Evolutionary conservation across 2,888 invertebrate species (phyloP).

Genomic region (Elysia crispata): DNA sequence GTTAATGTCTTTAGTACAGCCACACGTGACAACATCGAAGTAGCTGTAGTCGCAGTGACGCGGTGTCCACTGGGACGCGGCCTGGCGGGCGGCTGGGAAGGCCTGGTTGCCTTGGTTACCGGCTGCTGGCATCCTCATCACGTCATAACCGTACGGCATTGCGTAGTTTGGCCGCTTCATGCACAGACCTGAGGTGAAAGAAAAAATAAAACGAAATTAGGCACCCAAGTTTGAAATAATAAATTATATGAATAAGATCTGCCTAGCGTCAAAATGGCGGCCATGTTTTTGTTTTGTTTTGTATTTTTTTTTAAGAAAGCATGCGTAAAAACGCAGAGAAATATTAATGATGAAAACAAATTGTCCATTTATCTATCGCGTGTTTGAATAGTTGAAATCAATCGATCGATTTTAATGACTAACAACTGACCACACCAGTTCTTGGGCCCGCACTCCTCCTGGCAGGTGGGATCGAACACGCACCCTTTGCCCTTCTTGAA

Average conservation of each 20-base stretch:
- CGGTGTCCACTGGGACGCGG: slow-evolving; percentile 22
- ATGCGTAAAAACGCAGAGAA: not conserved
- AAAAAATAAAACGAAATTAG: not conserved
- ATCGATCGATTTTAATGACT: too few species aligned
- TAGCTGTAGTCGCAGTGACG: slow-evolving; percentile 40
- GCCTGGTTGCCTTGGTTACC: too few species aligned
- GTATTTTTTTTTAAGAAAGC: too few species aligned
- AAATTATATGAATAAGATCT: too few species aligned
- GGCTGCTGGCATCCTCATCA: not conserved
- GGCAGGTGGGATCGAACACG: slow-evolving; percentile 37
- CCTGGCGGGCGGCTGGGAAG: not conserved
- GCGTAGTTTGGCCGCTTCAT: slow-evolving; percentile 37
- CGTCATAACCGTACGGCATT: slow-evolving; percentile 31
- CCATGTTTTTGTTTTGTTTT: too few species aligned
- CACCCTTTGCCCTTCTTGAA: slow-evolving; percentile 50
- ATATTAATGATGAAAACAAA: not conserved
- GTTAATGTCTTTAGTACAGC: slow-evolving; percentile 13
- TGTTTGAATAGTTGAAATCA: too few species aligned
- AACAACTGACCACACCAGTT: slow-evolving; percentile 39
- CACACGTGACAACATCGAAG: slow-evolving; percentile 38
- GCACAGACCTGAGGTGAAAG: not conserved
- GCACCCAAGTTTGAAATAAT: not conserved
- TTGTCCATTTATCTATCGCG: not conserved
- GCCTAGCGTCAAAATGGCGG: too few species aligned
- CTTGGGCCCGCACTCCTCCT: slow-evolving; percentile 36